These are phyloP conservation scores for Lasius fuliginosus DNA, from an alignment of 2,888 invertebrate genomes.

Conservation along the genomic window DNA sequence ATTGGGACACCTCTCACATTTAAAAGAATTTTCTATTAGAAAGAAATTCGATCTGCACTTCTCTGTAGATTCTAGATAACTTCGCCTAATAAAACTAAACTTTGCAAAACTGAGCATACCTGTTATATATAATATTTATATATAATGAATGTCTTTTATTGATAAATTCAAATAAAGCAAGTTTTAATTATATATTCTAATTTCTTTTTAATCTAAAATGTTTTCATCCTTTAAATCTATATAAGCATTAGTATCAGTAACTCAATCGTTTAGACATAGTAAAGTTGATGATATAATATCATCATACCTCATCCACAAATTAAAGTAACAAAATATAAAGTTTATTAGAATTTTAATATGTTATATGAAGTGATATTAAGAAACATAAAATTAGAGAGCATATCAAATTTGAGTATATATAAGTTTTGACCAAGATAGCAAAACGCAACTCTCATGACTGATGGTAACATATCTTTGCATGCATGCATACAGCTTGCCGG, in stretches of 20 bases:
- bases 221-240: background rate
- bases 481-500: background rate
- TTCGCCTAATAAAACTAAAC: background rate
- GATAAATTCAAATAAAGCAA: too few relatives aligned
- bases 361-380: background rate
- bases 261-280: background rate
- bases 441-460: constrained; percentile 18
- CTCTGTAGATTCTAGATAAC: background rate
- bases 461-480: constrained; percentile 1
- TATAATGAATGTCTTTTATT: too few relatives aligned
- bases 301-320: background rate
- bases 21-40: background rate
- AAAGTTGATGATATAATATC: background rate
- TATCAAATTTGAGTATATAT: background rate
- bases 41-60: background rate
- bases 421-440: background rate
- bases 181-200: too few relatives aligned
- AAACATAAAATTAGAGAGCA: background rate
- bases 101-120: background rate
- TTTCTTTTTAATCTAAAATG: too few relatives aligned
- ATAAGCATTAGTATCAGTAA: background rate
- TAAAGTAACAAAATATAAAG: background rate
- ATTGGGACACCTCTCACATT: background rate
- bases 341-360: background rate
- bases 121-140: too few relatives aligned